phyloP scores from a whole-genome alignment of 2,113 vertebrate species.

The Alouatta palliata region DNA sequence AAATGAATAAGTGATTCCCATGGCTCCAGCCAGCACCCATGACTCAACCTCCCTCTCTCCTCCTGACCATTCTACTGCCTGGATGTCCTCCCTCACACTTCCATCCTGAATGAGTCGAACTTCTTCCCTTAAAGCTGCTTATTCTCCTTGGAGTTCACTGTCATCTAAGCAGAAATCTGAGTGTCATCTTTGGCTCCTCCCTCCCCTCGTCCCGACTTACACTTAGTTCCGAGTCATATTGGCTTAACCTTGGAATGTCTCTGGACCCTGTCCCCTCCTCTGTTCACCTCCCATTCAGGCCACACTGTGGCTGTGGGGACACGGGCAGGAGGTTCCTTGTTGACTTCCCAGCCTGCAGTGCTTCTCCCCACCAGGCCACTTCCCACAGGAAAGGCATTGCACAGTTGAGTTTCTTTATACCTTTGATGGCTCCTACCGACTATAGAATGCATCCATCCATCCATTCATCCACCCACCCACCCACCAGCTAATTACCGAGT shows the following conservation, averaged over 20 bases:
- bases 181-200: neutral
- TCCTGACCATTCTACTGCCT: neutral
- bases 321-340: neutral
- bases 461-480: neutral
- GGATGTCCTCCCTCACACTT: neutral
- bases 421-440: neutral
- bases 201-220: neutral
- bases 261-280: conserved; percentile 45
- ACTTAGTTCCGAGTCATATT: neutral
- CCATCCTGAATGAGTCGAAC: neutral
- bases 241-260: conserved; percentile 22
- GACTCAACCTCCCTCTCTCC: neutral
- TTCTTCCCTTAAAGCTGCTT: neutral
- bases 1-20: neutral
- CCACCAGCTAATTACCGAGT: neutral
- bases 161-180: conserved; percentile 7
- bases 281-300: neutral
- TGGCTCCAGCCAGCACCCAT: neutral
- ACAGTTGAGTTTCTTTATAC: neutral
- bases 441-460: neutral
- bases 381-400: neutral
- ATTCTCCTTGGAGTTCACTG: neutral
- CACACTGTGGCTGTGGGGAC: neutral
- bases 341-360: neutral
- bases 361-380: neutral